These are phyloP conservation scores for Atlantisia rogersi DNA, from an alignment of 2,113 vertebrate species.

Conservation along the genomic window DNA sequence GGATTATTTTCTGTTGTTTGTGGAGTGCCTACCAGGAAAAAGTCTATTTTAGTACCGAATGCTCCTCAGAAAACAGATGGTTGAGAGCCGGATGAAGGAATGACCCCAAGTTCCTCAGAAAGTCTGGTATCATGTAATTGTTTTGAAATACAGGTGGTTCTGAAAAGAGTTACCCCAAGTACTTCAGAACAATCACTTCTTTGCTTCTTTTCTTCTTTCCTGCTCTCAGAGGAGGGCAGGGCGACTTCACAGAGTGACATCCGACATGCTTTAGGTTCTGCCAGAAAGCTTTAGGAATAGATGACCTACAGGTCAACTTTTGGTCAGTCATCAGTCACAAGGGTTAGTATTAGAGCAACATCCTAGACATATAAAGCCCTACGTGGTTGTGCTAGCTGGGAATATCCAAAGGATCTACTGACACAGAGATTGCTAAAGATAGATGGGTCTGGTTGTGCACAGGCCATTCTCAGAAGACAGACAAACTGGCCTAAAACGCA, in stretches of 20 bases:
- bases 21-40: neutral
- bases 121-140: neutral
- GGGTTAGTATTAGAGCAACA: neutral
- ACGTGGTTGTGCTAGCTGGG: neutral
- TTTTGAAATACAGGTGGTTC: neutral
- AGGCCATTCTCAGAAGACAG: neutral
- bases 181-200: neutral
- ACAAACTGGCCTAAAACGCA: neutral
- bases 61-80: neutral
- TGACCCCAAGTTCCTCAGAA: neutral
- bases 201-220: neutral
- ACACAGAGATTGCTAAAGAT: neutral
- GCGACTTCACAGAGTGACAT: neutral
- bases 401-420: neutral
- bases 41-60: neutral
- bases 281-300: neutral
- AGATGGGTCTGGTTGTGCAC: neutral
- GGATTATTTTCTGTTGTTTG: neutral
- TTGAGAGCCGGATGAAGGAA: neutral
- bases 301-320: neutral
- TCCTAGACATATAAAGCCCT: neutral
- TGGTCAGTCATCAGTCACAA: neutral
- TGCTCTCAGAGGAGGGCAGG: neutral
- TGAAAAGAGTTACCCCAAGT: neutral
- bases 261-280: rapidly evolving